These are phyloP conservation scores for Zygogramma bicolorata DNA, from an alignment of 2,888 invertebrate genomes.

Conservation along the genomic window DNA sequence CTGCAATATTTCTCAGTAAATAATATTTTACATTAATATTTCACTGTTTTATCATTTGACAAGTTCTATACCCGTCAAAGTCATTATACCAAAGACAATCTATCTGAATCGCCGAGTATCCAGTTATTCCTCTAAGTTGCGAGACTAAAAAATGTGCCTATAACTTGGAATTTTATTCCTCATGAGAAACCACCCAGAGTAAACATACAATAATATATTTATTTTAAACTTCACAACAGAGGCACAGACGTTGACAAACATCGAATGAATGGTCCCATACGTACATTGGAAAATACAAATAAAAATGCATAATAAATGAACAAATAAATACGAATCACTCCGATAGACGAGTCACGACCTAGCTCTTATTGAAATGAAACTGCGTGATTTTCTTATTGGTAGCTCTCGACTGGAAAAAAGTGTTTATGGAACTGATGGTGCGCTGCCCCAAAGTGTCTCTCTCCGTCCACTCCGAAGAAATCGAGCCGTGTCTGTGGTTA, in stretches of 20 bases:
- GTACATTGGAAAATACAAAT: slow-evolving; percentile 40
- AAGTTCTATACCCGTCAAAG: no score
- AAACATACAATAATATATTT: slow-evolving; percentile 31
- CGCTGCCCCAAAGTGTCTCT: slow-evolving; percentile 80
- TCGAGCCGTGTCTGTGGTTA: slow-evolving; percentile 76
- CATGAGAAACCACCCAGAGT: slow-evolving; percentile 5
- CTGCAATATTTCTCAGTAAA: no score
- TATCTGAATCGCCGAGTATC: no score
- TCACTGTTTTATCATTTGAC: no score
- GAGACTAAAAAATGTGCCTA: no score
- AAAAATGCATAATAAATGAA: slow-evolving; percentile 37
- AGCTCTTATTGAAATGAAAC: slow-evolving; percentile 58
- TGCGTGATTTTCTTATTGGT: slow-evolving; percentile 62
- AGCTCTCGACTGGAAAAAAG: slow-evolving; percentile 76
- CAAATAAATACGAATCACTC: slow-evolving; percentile 9
- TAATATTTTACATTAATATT: no score
- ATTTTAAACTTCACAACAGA: slow-evolving; percentile 24
- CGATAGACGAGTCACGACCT: neutral
- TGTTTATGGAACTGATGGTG: slow-evolving; percentile 84
- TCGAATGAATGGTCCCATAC: slow-evolving; percentile 43
- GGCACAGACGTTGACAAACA: slow-evolving; percentile 33
- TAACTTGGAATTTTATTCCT: no score
- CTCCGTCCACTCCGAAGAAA: slow-evolving; percentile 82
- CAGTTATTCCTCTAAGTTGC: no score
- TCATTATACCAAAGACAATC: no score